A percentile compares a stretch with the other conserved stretches of the same genome.
These are phyloP conservation scores for Myotis vivesi DNA, from an alignment of 2,797 vertebrate species.

Conservation along the genomic window DNA sequence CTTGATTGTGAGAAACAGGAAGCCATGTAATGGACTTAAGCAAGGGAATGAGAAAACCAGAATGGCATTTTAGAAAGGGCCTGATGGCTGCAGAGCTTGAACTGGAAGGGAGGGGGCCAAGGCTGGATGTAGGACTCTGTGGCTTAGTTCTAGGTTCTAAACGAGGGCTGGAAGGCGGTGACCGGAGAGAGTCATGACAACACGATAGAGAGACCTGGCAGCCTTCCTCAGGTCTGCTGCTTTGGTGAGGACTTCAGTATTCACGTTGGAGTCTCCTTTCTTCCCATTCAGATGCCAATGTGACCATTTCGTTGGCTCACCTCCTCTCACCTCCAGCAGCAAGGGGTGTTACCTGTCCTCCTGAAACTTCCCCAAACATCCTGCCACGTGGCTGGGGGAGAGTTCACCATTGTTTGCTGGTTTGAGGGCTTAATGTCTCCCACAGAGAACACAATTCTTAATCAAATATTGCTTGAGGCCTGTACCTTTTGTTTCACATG, in stretches of 20 bases:
- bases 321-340: not conserved
- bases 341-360: not conserved
- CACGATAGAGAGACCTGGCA: not conserved
- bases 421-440: not conserved
- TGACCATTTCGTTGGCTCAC: not conserved
- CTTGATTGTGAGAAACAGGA: not conserved
- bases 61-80: not conserved
- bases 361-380: not conserved
- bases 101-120: not conserved
- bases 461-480: not conserved
- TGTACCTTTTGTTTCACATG: not conserved
- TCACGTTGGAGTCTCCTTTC: not conserved
- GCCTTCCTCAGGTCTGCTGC: not conserved
- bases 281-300: not conserved
- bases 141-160: not conserved
- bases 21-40: not conserved
- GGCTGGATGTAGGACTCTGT: not conserved
- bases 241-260: not conserved
- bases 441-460: not conserved
- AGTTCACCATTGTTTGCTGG: not conserved
- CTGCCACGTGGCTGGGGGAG: not conserved
- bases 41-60: not conserved
- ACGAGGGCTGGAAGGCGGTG: no score
- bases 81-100: fast-evolving
- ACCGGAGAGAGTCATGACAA: not conserved